Percentiles rank a stretch among this genome's conserved stretches.
phyloP scores from a whole-genome alignment of 2,888 invertebrate species.

The Tuta absoluta region DNA sequence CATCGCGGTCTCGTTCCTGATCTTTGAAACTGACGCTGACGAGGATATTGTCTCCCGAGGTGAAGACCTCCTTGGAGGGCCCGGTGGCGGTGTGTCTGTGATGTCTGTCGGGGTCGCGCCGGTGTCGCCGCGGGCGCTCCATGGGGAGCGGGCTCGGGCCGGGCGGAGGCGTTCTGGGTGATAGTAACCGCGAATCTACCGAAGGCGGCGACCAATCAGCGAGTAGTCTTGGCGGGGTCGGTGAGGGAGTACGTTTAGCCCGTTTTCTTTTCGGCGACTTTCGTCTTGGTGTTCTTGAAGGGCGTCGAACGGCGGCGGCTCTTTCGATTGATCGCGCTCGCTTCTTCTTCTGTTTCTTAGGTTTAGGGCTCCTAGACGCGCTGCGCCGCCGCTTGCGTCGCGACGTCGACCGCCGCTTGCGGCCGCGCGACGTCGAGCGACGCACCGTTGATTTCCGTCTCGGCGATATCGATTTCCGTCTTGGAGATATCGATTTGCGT shows the following conservation, averaged over 20 bases:
- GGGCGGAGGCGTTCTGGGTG: slow-evolving; percentile 83
- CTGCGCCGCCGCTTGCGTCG: slow-evolving; percentile 36
- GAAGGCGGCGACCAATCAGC: slow-evolving; percentile 46
- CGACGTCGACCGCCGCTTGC: slow-evolving; percentile 35
- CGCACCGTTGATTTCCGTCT: slow-evolving; percentile 35
- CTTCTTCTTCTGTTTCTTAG: slow-evolving; percentile 57
- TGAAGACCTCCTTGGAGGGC: slow-evolving; percentile 94
- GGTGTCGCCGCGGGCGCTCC: slow-evolving; percentile 43
- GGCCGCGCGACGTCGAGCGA: slow-evolving; percentile 43
- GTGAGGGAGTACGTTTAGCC: slow-evolving; percentile 40
- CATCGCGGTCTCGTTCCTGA: slow-evolving; percentile 66
- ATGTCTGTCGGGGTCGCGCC: slow-evolving; percentile 44
- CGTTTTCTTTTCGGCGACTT: slow-evolving; percentile 43
- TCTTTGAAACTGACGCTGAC: slow-evolving; percentile 96
- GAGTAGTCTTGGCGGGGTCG: slow-evolving; percentile 36
- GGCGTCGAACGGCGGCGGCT: slow-evolving; percentile 29
- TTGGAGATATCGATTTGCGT: slow-evolving; percentile 31
- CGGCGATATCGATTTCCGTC: slow-evolving; percentile 33
- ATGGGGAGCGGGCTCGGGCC: slow-evolving; percentile 41
- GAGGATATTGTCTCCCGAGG: slow-evolving; percentile 95
- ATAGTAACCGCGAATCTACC: slow-evolving; percentile 80
- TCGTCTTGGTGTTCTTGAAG: slow-evolving; percentile 45
- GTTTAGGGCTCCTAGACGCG: slow-evolving; percentile 45
- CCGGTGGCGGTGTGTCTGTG: slow-evolving; percentile 62
- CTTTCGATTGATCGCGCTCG: slow-evolving; percentile 36